phyloP scores from a whole-genome alignment of 2,797 vertebrate species.

The Leucoraja ocellata region DNA sequence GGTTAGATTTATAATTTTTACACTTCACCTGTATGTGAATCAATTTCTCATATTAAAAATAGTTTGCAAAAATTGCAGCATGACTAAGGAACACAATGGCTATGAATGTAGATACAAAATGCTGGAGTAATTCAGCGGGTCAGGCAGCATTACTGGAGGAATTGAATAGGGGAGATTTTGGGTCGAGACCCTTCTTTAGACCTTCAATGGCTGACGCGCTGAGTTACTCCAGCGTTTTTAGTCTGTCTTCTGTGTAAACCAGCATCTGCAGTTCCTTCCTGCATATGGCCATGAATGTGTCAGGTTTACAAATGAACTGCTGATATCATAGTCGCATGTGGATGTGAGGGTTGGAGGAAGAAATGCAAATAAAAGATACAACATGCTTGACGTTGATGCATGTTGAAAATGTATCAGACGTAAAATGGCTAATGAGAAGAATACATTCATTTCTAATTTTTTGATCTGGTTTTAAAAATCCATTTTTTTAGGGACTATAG shows the following conservation, averaged over 20 bases:
- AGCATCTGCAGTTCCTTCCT: too few relatives aligned
- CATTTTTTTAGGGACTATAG: constrained; percentile 61
- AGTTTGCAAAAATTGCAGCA: background rate
- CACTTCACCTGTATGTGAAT: background rate
- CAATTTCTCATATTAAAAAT: background rate
- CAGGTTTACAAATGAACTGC: background rate
- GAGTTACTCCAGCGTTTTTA: too few relatives aligned
- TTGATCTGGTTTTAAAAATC: background rate
- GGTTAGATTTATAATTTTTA: background rate
- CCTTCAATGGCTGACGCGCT: too few relatives aligned
- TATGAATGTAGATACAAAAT: too few relatives aligned
- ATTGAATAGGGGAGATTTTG: too few relatives aligned
- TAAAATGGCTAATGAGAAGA: background rate
- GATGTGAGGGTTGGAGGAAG: background rate
- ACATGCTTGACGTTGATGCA: background rate
- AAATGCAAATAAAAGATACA: background rate
- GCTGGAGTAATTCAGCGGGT: too few relatives aligned
- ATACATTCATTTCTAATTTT: background rate
- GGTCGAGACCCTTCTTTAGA: too few relatives aligned
- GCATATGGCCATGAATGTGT: background rate
- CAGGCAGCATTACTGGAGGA: too few relatives aligned
- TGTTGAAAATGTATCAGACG: background rate
- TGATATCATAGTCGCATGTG: background rate
- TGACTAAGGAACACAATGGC: background rate
- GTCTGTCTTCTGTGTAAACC: too few relatives aligned